A percentile compares a stretch with the other conserved stretches of the same genome.
phyloP scores from a whole-genome alignment of 2,797 vertebrate genomes.

The Myiotriccus ornatus region DNA sequence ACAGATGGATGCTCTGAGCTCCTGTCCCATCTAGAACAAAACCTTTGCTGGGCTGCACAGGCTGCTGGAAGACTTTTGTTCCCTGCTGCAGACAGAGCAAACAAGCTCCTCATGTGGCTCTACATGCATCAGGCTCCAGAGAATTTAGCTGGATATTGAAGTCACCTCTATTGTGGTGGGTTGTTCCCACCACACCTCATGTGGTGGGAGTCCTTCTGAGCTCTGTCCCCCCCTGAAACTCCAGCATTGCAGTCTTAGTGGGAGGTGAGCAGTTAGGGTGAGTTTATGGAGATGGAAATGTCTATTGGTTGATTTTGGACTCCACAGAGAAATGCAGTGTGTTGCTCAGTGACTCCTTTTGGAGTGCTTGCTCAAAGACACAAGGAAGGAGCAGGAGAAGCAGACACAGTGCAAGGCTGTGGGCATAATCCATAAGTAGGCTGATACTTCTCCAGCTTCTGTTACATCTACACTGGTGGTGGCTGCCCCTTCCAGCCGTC shows the following conservation, averaged over 20 bases:
- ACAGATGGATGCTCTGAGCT: neutral
- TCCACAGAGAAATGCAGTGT: neutral
- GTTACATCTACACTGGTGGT: neutral
- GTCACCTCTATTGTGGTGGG: fast-evolving
- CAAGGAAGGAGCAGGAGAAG: neutral
- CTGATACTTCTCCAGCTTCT: neutral
- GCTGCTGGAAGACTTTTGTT: neutral
- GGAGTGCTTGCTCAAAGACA: neutral
- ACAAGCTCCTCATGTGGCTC: fast-evolving
- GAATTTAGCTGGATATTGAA: neutral
- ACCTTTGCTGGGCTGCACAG: neutral
- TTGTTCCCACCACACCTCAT: neutral
- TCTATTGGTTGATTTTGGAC: neutral
- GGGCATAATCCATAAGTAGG: fast-evolving
- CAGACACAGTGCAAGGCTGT: neutral
- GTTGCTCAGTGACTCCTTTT: neutral
- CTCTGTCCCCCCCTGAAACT: fast-evolving
- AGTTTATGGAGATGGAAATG: neutral
- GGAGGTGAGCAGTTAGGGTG: neutral
- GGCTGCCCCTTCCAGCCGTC: neutral
- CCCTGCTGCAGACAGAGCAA: neutral
- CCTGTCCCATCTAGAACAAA: neutral
- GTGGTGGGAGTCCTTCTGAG: fast-evolving
- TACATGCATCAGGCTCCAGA: fast-evolving
- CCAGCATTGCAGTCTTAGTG: neutral